A percentile compares a stretch with the other conserved stretches of the same genome.
Conservation (phyloP, 2,797 vertebrate species). For the Antrozous pallidus region DNA sequence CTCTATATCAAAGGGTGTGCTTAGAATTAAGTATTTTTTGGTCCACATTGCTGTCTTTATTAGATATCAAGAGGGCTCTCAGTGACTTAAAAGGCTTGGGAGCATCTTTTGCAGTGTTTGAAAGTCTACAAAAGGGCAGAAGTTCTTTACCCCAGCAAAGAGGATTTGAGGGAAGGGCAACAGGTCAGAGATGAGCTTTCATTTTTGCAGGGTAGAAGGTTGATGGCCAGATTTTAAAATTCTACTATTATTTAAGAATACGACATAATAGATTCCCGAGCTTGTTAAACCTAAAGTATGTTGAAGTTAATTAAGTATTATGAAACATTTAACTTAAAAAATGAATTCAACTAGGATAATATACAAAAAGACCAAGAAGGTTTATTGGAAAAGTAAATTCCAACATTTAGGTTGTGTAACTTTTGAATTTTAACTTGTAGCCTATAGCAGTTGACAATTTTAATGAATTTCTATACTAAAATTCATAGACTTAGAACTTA, state of each 20-base stretch:
- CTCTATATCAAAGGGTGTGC: background rate
- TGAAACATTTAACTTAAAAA: background rate
- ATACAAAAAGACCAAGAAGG: background rate
- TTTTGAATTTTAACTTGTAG: background rate
- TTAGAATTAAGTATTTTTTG: background rate
- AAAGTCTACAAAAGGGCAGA: background rate
- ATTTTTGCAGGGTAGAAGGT: background rate
- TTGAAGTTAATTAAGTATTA: background rate
- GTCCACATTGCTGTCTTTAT: background rate
- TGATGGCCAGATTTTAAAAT: slow-evolving; percentile 3
- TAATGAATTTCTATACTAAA: background rate
- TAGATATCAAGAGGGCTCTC: background rate
- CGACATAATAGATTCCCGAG: background rate
- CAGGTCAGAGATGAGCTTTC: background rate
- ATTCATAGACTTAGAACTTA: background rate
- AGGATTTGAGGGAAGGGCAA: background rate
- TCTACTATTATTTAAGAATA: background rate
- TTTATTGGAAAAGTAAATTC: background rate
- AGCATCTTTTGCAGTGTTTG: background rate
- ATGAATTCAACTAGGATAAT: background rate
- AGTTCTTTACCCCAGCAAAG: background rate
- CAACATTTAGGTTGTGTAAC: background rate
- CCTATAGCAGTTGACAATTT: background rate
- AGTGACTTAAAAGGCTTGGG: background rate
- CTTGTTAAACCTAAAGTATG: background rate